These are phyloP conservation scores for Metellina segmentata DNA, from an alignment of 2,888 invertebrate species.

Conservation along the genomic window DNA sequence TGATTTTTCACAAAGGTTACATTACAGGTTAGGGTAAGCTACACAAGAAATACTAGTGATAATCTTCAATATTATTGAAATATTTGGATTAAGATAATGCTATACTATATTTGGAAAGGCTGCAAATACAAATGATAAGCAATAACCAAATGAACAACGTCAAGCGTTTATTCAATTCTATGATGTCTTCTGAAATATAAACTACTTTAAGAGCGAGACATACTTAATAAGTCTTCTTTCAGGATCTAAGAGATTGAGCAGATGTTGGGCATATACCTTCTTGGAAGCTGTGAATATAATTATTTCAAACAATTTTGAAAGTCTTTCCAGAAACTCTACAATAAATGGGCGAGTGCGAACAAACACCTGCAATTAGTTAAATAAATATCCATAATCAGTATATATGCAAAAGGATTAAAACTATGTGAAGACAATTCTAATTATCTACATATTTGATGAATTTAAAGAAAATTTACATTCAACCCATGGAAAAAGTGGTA, in stretches of 20 bases:
- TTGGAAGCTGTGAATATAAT: conserved; percentile 98
- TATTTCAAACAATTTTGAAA: conserved; percentile 93
- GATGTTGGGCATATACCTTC: conserved; percentile 95
- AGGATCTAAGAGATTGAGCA: conserved; percentile 94
- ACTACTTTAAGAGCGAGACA: conserved; percentile 78
- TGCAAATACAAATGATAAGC: not conserved
- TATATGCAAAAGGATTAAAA: too few relatives aligned
- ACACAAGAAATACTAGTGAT: too few relatives aligned
- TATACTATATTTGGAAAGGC: not conserved
- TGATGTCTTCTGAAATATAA: not conserved
- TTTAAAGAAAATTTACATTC: too few relatives aligned
- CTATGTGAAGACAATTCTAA: too few relatives aligned
- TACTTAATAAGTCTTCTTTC: conserved; percentile 92
- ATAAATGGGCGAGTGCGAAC: conserved; percentile 95
- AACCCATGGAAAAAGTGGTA: too few relatives aligned
- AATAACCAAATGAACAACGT: not conserved
- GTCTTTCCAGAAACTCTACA: conserved; percentile 93
- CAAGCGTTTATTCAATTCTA: not conserved
- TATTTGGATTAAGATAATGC: too few relatives aligned
- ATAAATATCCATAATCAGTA: too few relatives aligned
- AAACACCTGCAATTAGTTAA: conserved; percentile 83
- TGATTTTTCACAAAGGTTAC: too few relatives aligned
- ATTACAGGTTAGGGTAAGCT: too few relatives aligned
- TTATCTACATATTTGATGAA: too few relatives aligned
- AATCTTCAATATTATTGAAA: too few relatives aligned